These are phyloP conservation scores for Euwallacea similis DNA, from an alignment of 1,140 invertebrate genomes.

Conservation along the genomic window DNA sequence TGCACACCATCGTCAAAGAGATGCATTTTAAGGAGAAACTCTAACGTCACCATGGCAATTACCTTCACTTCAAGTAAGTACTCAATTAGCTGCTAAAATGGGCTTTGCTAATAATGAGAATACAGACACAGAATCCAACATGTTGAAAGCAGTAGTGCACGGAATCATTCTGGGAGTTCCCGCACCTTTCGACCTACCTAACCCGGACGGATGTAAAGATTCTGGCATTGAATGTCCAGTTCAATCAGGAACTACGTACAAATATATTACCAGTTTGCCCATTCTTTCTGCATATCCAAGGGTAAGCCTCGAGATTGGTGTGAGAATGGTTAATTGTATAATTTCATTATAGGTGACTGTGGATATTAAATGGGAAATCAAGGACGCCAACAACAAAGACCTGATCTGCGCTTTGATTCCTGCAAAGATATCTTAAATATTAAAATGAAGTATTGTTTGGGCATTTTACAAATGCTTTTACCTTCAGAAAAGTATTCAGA, in stretches of 20 bases:
- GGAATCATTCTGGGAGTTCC: slow-evolving; percentile 70
- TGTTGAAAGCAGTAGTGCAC: slow-evolving; percentile 66
- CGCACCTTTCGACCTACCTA: slow-evolving; percentile 69
- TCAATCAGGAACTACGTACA: slow-evolving; percentile 58
- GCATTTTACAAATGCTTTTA: neutral
- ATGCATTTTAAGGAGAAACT: slow-evolving; percentile 63
- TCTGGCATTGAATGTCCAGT: slow-evolving; percentile 70
- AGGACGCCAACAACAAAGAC: slow-evolving; percentile 61
- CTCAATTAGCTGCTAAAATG: slow-evolving; percentile 3
- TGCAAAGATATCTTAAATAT: slow-evolving; percentile 53
- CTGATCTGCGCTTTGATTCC: slow-evolving; percentile 70
- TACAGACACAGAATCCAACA: slow-evolving; percentile 55
- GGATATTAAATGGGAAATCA: slow-evolving; percentile 71
- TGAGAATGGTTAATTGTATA: neutral
- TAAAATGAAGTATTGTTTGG: slow-evolving; percentile 53
- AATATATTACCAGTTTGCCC: slow-evolving; percentile 63
- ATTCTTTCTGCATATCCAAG: slow-evolving; percentile 67
- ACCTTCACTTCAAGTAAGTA: slow-evolving; percentile 63
- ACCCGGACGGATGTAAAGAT: slow-evolving; percentile 68
- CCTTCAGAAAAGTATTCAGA: too few relatives aligned
- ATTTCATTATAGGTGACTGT: slow-evolving; percentile 60
- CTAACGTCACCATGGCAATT: slow-evolving; percentile 63
- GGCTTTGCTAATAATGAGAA: slow-evolving; percentile 30
- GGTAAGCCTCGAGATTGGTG: slow-evolving; percentile 47
- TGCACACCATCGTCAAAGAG: slow-evolving; percentile 58